A percentile compares a stretch with the other conserved stretches of the same genome.
phyloP scores from a whole-genome alignment of 2,888 invertebrate genomes.

The Calliscelio sp. region DNA sequence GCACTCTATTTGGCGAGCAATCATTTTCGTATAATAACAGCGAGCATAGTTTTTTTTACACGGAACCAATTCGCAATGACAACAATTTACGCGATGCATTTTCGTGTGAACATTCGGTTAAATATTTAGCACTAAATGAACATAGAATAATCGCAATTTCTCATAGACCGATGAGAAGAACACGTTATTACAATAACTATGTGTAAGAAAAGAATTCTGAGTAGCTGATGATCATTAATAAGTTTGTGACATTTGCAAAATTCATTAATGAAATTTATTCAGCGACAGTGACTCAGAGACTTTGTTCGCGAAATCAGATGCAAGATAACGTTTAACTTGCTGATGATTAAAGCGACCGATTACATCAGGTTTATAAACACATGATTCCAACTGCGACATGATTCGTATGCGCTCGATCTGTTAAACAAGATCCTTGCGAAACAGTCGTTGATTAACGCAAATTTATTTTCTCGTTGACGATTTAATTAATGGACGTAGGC shows the following conservation, averaged over 20 bases:
- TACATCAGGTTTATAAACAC: conserved; percentile 75
- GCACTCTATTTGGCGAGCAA: conserved; percentile 44
- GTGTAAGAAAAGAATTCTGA: too few relatives aligned
- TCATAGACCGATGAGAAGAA: too few relatives aligned
- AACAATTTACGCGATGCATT: background rate
- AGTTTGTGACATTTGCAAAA: too few relatives aligned
- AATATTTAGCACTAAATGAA: background rate
- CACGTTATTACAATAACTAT: too few relatives aligned
- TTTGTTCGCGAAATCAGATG: too few relatives aligned
- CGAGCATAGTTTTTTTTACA: conserved; percentile 23
- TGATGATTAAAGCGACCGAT: conserved; percentile 78
- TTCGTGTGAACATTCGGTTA: conserved; percentile 4
- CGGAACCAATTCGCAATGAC: conserved; percentile 25
- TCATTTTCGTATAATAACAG: conserved; percentile 48
- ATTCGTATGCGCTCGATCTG: conserved; percentile 65
- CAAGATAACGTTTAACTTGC: too few relatives aligned
- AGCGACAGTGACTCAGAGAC: too few relatives aligned
- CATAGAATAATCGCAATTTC: too few relatives aligned
- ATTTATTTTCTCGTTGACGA: conserved; percentile 76
- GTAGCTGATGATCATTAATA: too few relatives aligned
- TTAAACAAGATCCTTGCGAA: conserved; percentile 68
- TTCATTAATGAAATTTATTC: too few relatives aligned
- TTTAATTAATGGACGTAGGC: conserved; percentile 80
- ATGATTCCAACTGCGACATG: conserved; percentile 75
- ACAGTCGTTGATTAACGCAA: conserved; percentile 69